Evolutionary conservation across 2,888 invertebrate genomes (phyloP).

Genomic region (Aricia artaxerxes): DNA sequence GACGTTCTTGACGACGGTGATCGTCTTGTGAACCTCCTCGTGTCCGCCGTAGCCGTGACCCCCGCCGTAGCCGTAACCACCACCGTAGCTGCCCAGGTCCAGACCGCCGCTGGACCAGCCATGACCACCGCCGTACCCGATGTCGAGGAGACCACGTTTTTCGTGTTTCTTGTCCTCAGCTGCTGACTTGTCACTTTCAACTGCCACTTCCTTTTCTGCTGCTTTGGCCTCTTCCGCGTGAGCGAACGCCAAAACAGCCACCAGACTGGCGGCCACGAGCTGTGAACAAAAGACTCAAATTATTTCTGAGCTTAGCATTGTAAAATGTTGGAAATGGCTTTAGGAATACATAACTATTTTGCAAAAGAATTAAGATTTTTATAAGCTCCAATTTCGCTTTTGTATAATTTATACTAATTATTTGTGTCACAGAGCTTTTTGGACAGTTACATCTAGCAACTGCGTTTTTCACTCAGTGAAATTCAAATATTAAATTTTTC

Average conservation of each 20-base stretch:
- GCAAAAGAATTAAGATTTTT: not conserved
- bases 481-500: not conserved
- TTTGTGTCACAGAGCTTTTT: not conserved
- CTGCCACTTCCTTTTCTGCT: slow-evolving; percentile 80
- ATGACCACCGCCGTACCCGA: slow-evolving; percentile 74
- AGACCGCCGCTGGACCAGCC: slow-evolving; percentile 52
- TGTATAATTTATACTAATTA: not conserved
- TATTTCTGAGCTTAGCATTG: not conserved
- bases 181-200: slow-evolving; percentile 77
- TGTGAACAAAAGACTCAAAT: slow-evolving; percentile 52
- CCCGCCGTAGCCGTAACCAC: slow-evolving; percentile 53
- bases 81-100: slow-evolving; percentile 55
- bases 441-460: not conserved
- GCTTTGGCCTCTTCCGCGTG: slow-evolving; percentile 81
- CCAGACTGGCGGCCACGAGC: slow-evolving; percentile 82
- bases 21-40: slow-evolving; percentile 82
- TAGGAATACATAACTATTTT: not conserved
- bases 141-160: slow-evolving; percentile 85
- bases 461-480: not conserved
- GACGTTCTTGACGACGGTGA: slow-evolving; percentile 87
- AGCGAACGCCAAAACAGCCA: slow-evolving; percentile 81
- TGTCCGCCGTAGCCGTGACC: slow-evolving; percentile 60
- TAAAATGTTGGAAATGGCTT: slow-evolving; percentile 29
- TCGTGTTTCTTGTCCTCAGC: slow-evolving; percentile 85
- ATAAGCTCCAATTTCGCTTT: not conserved